A percentile compares a stretch with the other conserved stretches of the same genome.
Conservation (phyloP, 2,888 invertebrate genomes). For the Diplolepis rosae region DNA sequence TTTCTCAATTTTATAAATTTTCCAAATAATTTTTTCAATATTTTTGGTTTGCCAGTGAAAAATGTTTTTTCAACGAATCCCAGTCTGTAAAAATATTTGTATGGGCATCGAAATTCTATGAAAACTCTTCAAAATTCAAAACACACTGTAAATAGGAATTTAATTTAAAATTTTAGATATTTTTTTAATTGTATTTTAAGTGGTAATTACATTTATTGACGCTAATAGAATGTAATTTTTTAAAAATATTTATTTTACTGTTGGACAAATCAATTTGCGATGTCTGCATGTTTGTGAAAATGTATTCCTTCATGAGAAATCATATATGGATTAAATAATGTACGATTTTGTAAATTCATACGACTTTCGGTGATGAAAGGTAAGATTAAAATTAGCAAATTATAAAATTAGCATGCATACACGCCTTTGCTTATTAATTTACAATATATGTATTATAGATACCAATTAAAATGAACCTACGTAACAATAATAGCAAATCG, state of each 20-base stretch:
- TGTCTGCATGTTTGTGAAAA: background rate
- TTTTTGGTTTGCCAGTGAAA: background rate
- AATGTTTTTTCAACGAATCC: background rate
- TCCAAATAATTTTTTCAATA: no score
- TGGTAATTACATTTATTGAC: background rate
- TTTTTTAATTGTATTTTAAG: no score
- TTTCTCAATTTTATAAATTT: no score
- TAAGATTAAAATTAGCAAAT: background rate
- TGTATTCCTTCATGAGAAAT: background rate
- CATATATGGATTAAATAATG: background rate
- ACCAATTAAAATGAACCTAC: background rate
- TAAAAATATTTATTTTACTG: background rate
- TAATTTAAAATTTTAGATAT: background rate
- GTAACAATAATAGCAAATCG: background rate
- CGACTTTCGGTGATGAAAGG: background rate
- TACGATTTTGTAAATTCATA: conserved; percentile 26
- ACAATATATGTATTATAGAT: background rate
- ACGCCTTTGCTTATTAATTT: conserved; percentile 10
- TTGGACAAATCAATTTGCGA: background rate
- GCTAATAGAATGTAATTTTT: background rate
- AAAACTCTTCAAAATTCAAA: conserved; percentile 10
- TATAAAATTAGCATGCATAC: conserved; percentile 1
- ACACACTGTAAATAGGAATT: conserved; percentile 24
- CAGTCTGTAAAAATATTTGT: conserved; percentile 20
- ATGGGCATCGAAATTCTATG: background rate